Evolutionary conservation across 1,140 invertebrate genomes (phyloP).

Genomic region (Lepidurus couesii): DNA sequence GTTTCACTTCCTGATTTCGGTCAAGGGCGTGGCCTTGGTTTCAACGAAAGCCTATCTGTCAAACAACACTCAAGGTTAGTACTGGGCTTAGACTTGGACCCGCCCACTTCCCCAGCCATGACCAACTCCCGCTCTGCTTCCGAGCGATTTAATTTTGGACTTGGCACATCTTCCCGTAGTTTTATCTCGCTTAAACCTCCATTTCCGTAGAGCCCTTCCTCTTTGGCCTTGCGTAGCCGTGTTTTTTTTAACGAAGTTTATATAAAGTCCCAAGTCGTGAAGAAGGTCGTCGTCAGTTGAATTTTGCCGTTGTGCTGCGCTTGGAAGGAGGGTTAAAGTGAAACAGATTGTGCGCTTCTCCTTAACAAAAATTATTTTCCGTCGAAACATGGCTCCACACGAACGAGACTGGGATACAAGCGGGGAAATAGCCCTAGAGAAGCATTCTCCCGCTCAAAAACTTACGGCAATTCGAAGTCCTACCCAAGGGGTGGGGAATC

Average conservation of each 20-base stretch:
- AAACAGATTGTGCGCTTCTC: neutral
- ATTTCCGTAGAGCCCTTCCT: neutral
- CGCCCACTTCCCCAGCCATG: neutral
- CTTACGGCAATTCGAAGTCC: neutral
- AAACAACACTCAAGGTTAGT: neutral
- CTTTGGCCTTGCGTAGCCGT: neutral
- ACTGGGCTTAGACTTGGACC: neutral
- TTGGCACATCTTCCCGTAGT: neutral
- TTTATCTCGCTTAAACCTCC: neutral
- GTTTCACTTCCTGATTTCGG: neutral
- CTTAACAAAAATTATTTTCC: neutral
- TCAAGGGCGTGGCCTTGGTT: conserved; percentile 17
- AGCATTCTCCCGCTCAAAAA: neutral
- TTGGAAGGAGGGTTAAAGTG: neutral
- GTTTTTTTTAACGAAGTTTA: neutral
- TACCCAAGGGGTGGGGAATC: neutral
- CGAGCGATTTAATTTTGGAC: neutral
- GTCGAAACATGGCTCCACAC: neutral
- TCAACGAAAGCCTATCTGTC: neutral
- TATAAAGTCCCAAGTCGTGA: neutral
- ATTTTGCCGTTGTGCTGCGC: neutral
- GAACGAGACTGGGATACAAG: neutral
- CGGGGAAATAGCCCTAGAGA: neutral
- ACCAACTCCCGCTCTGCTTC: neutral
- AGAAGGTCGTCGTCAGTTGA: conserved; percentile 2